Base-by-base conservation (phyloP, 2,797 vertebrate genomes). In the Myotis daubentonii region DNA sequence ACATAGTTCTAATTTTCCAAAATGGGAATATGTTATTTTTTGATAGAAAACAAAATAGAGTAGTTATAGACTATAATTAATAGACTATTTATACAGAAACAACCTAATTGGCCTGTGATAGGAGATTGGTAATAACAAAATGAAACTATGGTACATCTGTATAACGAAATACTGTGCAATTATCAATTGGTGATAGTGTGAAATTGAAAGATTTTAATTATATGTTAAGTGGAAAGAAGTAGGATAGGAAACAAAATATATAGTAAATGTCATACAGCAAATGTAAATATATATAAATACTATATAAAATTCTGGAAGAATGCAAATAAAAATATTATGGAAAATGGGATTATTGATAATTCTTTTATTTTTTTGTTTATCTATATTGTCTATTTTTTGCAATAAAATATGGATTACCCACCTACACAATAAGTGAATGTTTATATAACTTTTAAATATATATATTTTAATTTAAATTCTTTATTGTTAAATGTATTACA, bases 331-430 rank as follows among this genome's bases (percentile, higher is more conserved):
- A 85, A 66, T 93, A 17, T 83, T 83, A 53, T 78, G 55, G 33
- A 80, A 28, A 78, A 93, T 87, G 25, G 33, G 16, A 53, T 71
- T 88, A 71, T 72, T 95, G 28, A 3, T 86, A 55, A 93, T 88
- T 93, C 19, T 76, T 87, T 76, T 68, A 60, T 89, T 83, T 92
- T 38, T 94, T 90, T 87, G 22, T 23, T 47, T 92, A 74, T 60
- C 17, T 70, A 2, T 75, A 53, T 91, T 92, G 85, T 72, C 33
- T 82, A 84, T 62, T 89, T 90, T 91, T n/a, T 79, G 4, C 8
- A 82, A 62, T 82, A 70, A 95, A 84, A 36, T 25, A 79, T 49
- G 17, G 23, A 25, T 65, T 83, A 65, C n/a, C 28, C 86, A 70
- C 30, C 23, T 94, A 47, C 25, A 70, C 30, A 85, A 25, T 62